These are phyloP conservation scores for Bostrychus sinensis DNA, from an alignment of 2,113 vertebrate species.

Conservation along the genomic window DNA sequence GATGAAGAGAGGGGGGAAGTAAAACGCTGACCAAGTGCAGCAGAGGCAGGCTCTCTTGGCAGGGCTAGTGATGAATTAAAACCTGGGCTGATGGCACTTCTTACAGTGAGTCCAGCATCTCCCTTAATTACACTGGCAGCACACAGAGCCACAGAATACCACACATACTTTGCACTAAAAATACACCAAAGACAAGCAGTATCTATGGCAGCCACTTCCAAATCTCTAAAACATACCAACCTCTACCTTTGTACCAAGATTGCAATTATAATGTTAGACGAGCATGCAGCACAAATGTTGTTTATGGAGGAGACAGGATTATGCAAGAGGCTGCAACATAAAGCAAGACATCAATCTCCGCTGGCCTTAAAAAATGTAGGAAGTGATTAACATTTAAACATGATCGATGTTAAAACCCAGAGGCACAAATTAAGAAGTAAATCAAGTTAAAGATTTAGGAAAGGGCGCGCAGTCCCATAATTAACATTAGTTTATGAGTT, in stretches of 20 bases:
- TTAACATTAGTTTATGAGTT: no score
- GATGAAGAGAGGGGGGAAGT: conserved; percentile 11
- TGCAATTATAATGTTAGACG: neutral
- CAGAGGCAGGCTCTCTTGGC: conserved; percentile 1
- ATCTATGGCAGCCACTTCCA: conserved; percentile 53
- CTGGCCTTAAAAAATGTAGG: neutral
- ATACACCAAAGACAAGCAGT: conserved; percentile 22
- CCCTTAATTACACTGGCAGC: conserved; percentile 19
- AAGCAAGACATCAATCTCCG: neutral
- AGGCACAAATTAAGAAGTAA: neutral
- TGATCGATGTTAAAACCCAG: conserved; percentile 32
- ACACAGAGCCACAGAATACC: conserved; percentile 6
- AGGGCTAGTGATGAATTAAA: conserved; percentile 34
- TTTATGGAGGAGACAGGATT: neutral
- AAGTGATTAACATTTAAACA: conserved; percentile 37
- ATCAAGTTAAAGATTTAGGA: neutral
- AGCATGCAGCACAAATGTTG: neutral
- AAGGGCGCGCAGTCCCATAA: neutral
- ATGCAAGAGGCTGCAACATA: conserved; percentile 25
- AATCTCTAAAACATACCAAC: conserved; percentile 15
- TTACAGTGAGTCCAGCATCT: conserved; percentile 6
- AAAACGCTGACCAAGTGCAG: conserved; percentile 40
- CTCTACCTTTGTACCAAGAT: neutral
- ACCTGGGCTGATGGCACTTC: neutral
- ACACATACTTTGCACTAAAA: conserved; percentile 34